Conservation (phyloP, 2,888 invertebrate genomes). For the Aleiodes alternator region DNA sequence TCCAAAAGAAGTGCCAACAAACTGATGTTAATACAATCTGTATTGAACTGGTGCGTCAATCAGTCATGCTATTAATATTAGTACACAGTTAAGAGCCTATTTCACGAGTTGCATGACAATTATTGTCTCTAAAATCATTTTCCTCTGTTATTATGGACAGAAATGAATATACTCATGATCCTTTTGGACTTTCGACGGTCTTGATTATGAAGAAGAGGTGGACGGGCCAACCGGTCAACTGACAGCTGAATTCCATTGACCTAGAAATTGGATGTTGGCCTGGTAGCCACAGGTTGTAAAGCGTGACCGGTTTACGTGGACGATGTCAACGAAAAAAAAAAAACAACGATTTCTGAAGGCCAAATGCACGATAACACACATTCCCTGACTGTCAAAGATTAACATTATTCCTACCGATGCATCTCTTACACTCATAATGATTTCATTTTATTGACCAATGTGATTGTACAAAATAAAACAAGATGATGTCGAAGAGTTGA, state of each 20-base stretch:
- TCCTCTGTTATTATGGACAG: neutral
- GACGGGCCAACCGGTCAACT: constrained; percentile 59
- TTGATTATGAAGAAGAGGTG: constrained; percentile 52
- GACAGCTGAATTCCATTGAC: constrained; percentile 72
- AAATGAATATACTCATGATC: neutral
- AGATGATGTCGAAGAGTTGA: constrained; percentile 23
- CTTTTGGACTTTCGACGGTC: constrained; percentile 50
- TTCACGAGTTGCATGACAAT: constrained; percentile 15
- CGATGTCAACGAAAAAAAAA: constrained; percentile 34
- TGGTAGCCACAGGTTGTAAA: constrained; percentile 56
- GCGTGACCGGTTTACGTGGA: constrained; percentile 63
- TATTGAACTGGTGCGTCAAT: constrained; percentile 29
- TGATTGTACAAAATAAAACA: neutral
- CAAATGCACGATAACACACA: too few relatives aligned
- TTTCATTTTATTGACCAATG: constrained; percentile 1
- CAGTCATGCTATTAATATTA: constrained; percentile 4
- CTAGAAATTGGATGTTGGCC: constrained; percentile 63
- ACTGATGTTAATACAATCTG: neutral
- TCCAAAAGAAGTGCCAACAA: neutral
- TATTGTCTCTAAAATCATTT: neutral
- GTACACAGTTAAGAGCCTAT: constrained; percentile 24
- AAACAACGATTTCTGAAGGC: neutral
- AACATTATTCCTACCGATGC: neutral
- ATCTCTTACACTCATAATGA: neutral
- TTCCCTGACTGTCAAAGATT: too few relatives aligned